Conservation (phyloP, 1,140 invertebrate species). For the Pemphigus obesinymphae region DNA sequence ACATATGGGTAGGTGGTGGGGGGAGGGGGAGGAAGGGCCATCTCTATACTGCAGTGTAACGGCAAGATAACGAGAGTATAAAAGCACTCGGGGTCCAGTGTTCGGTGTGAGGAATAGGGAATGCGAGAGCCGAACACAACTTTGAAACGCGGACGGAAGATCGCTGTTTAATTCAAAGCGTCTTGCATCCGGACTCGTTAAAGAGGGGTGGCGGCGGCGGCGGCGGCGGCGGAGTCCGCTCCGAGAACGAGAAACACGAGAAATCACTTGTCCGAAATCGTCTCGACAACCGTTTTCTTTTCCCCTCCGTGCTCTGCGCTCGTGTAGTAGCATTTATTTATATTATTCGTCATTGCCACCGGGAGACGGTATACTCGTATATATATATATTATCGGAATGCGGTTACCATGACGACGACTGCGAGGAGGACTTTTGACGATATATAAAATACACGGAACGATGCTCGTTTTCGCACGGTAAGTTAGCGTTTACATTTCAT, state of each 20-base stretch:
- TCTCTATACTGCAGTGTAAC: not conserved
- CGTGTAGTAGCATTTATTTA: not conserved
- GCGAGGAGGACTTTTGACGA: not conserved
- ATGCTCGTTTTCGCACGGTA: constrained; percentile 18
- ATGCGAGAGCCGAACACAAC: no score
- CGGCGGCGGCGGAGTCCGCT: not conserved
- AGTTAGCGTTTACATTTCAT: constrained; percentile 3
- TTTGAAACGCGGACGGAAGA: not conserved
- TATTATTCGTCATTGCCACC: not conserved
- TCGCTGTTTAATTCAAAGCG: constrained; percentile 9
- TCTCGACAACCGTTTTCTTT: constrained; percentile 22
- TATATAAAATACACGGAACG: not conserved
- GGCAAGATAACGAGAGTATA: not conserved
- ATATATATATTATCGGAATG: no score
- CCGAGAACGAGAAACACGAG: constrained; percentile 5
- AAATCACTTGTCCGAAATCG: constrained; percentile 39
- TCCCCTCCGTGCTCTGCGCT: not conserved
- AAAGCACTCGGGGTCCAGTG: no score
- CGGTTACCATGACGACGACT: not conserved
- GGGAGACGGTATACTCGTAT: not conserved
- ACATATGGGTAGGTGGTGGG: not conserved
- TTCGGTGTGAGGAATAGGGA: no score
- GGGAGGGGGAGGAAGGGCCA: not conserved
- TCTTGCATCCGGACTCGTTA: not conserved
- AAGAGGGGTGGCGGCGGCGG: not conserved